Conservation (phyloP, 2,888 invertebrate genomes). For the Aleiodes leptofemur region DNA sequence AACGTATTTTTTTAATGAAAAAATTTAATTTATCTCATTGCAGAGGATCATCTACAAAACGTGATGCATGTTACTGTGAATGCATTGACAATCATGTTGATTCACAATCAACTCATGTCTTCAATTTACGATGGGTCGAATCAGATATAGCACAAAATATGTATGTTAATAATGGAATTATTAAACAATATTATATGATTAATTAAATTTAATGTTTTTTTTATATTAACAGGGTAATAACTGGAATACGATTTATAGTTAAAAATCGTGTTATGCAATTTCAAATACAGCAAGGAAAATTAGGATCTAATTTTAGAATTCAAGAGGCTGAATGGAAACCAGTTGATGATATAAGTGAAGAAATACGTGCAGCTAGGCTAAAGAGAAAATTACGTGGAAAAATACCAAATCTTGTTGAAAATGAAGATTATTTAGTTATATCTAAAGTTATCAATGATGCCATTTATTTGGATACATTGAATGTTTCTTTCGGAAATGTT, state of each 20-base stretch:
- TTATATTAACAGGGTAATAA: background rate
- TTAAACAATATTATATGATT: background rate
- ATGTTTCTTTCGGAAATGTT: background rate
- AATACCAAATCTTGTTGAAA: background rate
- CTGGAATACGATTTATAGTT: background rate
- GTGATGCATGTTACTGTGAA: background rate
- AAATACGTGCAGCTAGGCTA: constrained; percentile 3
- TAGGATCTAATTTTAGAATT: background rate
- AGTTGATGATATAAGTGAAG: background rate
- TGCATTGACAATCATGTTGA: background rate
- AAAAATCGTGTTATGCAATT: background rate
- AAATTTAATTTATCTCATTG: no score
- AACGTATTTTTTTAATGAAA: no score
- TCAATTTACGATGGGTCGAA: background rate
- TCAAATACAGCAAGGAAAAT: constrained; percentile 18
- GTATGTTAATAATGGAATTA: no score
- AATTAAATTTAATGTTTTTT: background rate
- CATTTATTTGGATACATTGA: background rate
- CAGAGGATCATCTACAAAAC: no score
- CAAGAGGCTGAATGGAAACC: background rate
- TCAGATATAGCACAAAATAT: no score
- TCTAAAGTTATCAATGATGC: background rate
- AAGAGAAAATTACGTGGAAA: background rate
- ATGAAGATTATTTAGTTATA: background rate
- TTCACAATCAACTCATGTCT: background rate